A percentile compares a stretch with the other conserved stretches of the same genome.
These are phyloP conservation scores for Tokudaia muenninki DNA, from an alignment of 2,797 vertebrate genomes.

Conservation along the genomic window DNA sequence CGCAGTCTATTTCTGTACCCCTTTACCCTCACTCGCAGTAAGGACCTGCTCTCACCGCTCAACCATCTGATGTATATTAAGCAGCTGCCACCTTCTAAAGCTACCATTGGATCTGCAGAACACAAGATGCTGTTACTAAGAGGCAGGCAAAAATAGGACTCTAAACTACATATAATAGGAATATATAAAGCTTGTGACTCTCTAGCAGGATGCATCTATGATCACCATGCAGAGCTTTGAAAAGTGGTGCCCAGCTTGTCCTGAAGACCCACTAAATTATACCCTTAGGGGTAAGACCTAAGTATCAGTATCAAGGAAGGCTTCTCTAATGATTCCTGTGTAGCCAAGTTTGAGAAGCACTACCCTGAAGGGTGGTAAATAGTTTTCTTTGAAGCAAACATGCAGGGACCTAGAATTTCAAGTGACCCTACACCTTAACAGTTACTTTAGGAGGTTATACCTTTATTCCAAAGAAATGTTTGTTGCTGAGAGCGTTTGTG, in stretches of 20 bases:
- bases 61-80: neutral
- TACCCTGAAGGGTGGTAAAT: neutral
- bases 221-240: neutral
- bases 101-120: neutral
- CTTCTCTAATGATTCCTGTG: neutral
- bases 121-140: neutral
- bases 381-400: neutral
- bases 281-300: neutral
- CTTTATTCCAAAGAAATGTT: constrained; percentile 11
- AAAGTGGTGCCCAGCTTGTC: neutral
- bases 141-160: neutral
- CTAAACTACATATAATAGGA: neutral
- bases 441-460: neutral
- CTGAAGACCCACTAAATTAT: neutral
- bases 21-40: neutral
- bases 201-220: neutral
- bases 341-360: neutral
- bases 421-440: neutral
- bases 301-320: neutral
- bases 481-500: neutral
- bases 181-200: neutral
- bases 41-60: neutral
- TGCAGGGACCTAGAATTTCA: neutral
- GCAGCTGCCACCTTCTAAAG: neutral
- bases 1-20: too few relatives aligned